phyloP scores from a whole-genome alignment of 2,797 vertebrate species.

The Brachymystax lenok region DNA sequence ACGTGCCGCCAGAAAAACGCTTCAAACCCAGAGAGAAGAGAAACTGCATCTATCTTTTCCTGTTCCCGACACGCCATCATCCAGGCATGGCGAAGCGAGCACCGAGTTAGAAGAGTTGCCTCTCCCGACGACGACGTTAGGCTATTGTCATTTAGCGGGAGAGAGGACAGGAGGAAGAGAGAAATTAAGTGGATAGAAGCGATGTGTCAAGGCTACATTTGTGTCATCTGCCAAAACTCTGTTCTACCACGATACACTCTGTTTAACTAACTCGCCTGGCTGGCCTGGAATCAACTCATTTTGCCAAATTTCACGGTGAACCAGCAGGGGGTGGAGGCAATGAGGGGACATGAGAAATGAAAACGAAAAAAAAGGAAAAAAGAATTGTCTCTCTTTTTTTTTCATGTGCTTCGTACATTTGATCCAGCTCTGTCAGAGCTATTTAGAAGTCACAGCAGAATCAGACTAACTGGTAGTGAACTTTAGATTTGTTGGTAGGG shows the following conservation, averaged over 20 bases:
- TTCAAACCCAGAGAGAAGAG: constrained; percentile 26
- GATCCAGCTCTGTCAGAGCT: not conserved
- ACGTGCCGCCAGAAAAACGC: constrained; percentile 31
- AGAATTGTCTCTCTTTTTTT: constrained; percentile 23
- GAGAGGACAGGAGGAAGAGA: constrained; percentile 31
- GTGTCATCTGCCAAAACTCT: constrained; percentile 54
- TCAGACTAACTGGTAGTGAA: not conserved
- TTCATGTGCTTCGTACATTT: constrained; percentile 12
- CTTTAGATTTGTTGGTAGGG: not conserved
- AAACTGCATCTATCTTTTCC: constrained; percentile 44
- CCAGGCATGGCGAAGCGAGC: constrained; percentile 45
- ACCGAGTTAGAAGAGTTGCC: not conserved
- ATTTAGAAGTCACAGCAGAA: not conserved
- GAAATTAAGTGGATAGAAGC: constrained; percentile 38
- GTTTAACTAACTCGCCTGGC: constrained; percentile 51
- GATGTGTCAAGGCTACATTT: constrained; percentile 36
- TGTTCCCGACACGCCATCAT: constrained; percentile 2
- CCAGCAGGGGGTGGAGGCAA: constrained; percentile 35
- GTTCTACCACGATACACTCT: constrained; percentile 38
- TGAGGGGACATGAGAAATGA: constrained; percentile 24
- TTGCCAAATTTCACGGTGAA: constrained; percentile 42
- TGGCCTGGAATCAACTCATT: constrained; percentile 57
- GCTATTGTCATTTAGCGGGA: constrained; percentile 57
- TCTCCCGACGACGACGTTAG: constrained; percentile 22
- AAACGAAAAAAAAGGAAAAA: constrained; percentile 41